Evolutionary conservation across 1,140 invertebrate genomes (phyloP), one percentile per base, ranked within the genome.

Genomic region (Anagrus nilaparvatae): DNA sequence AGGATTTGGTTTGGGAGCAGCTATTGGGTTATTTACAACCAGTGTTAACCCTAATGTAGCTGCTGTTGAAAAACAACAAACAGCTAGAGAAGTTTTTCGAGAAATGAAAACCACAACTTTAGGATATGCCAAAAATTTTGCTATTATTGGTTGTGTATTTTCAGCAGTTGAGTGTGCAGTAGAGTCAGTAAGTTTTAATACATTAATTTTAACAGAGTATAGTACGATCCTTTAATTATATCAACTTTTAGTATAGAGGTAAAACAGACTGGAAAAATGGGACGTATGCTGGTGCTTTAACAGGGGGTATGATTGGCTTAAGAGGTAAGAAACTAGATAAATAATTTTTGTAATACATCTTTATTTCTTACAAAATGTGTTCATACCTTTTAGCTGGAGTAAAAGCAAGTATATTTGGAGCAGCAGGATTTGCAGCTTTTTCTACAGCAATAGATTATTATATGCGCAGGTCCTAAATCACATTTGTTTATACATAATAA

Each of bases 71-170:
- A 84, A 87, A 60, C 81, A 79, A 51, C 90, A 92, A 69, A 84
- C 83, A 10, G 87, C 83, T 1, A 64, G 78, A 50, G 81, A 91
- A 67, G 82, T 93, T 31, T 77, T 94, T 43, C 65, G 77, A 30
- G 96, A 99, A 67, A 95, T 98, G 89, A 90, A 87, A 67, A 72
- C 70, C 1, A 84, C 92, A 5, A 92, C 89, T 36, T 60, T 92
- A 28, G 79, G 86, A 38, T 96, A 97, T 70, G 94, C 87, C 1
- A 98, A 98, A 70, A 98, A 97, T 65, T 99, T 99, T 78, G 95
- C 93, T 14, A 71, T 95, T 32, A 76, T 98, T 50, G 96, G 95
- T 40, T 79, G 82, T 16, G 75, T 97, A 34, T 99, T 97, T 71
- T 82, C 94, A 21, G 85, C 81, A 6, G 79, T 93, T 8, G 93